Base-by-base conservation (phyloP, 2,888 invertebrate genomes). In the Venusia cambrica region DNA sequence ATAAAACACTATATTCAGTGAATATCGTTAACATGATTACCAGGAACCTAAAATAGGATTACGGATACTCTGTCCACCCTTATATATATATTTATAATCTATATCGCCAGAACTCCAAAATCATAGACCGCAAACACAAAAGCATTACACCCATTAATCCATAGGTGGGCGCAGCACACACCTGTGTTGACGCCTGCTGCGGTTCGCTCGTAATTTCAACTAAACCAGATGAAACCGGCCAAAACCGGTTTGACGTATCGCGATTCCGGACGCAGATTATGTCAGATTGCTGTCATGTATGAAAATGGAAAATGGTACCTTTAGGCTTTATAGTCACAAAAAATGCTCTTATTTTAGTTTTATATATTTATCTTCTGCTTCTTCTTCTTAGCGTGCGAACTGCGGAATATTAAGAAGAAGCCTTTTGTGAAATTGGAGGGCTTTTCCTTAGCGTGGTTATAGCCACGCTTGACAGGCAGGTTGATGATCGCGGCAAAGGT, bases 81-180 rank as follows among this genome's bases (percentile, higher is more conserved):
- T 11, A 11, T 12, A 21, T 14, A 14, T 14, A 4, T 14, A 14
- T 12, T 6, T 12, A 10, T 4, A 10, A 21, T 26, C 33, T 33
- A 20, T 34, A 35, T 31, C 36, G 27, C 15, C 31, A 27, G 28
- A 40, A 27, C 31, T 40, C 19, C 16, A 8, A 10, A 32, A 31
- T 40, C 35, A 40, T 40, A 31, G 31, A 40, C 40, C 40, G 12
- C 40, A 40, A 36, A 18, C 36, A 31, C 22, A 35, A 35, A 38
- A 38, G 61, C 54, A 52, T 58, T 52, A 52, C 40, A 44, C 27
- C 40, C 47, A 60, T 60, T 57, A 58, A 58, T 60, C 48, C 32
- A 14, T 29, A 44, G n/a, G n/a, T n/a, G 32, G 40, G 40, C 15
- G 28, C n/a, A 30, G 30, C 20, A 30, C 45, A 36, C 59, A 62